Percentiles rank a stretch among this genome's conserved stretches.
Evolutionary conservation across 2,888 invertebrate species (phyloP).

Genomic region (Camptogramma bilineatum): DNA sequence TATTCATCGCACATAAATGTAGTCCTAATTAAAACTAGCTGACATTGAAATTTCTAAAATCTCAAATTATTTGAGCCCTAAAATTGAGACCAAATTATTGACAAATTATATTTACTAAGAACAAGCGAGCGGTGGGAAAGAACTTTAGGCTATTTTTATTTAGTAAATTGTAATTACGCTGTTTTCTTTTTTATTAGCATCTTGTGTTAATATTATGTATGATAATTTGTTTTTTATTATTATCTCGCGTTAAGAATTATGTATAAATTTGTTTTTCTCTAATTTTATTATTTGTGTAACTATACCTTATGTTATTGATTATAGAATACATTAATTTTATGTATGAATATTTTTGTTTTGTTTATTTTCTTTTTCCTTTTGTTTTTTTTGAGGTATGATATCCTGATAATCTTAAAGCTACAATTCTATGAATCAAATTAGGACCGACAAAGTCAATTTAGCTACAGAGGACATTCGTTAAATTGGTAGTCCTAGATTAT

Average conservation of each 20-base stretch:
- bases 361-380: slow-evolving; percentile 66
- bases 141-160: slow-evolving; percentile 64
- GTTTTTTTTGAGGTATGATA: slow-evolving; percentile 44
- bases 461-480: slow-evolving; percentile 21
- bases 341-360: slow-evolving; percentile 77
- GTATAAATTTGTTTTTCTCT: slow-evolving; percentile 84
- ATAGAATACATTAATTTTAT: slow-evolving; percentile 86
- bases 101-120: slow-evolving; percentile 59
- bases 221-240: slow-evolving; percentile 75
- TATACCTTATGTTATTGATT: slow-evolving; percentile 84
- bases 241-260: slow-evolving; percentile 82
- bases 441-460: slow-evolving; percentile 32
- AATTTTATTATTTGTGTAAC: slow-evolving; percentile 85
- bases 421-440: slow-evolving; percentile 3
- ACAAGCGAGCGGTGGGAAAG: slow-evolving; percentile 63
- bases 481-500: slow-evolving; percentile 15
- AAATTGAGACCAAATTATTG: slow-evolving; percentile 79
- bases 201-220: slow-evolving; percentile 82
- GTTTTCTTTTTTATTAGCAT: slow-evolving; percentile 74
- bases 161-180: slow-evolving; percentile 82
- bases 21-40: slow-evolving; percentile 33
- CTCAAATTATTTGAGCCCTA: slow-evolving; percentile 55
- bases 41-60: slow-evolving; percentile 36
- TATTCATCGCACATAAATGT: slow-evolving; percentile 36
- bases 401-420: not conserved